Percentiles rank a stretch among this genome's conserved stretches.
Evolutionary conservation across 2,113 vertebrate species (phyloP).

Genomic region (Sinocyclocheilus anshuiensis): DNA sequence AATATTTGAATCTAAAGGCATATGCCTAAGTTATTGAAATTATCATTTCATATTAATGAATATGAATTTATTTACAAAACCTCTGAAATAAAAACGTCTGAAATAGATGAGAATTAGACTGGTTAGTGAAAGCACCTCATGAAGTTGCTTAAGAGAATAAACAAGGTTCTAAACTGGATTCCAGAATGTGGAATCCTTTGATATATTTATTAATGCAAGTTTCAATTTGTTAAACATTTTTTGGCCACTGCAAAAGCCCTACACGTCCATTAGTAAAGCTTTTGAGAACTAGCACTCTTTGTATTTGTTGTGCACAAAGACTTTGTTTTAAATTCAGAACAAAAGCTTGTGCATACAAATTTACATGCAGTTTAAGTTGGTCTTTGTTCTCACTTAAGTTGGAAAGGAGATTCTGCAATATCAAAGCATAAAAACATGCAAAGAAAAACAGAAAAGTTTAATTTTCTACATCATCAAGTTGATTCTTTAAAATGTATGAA

Average conservation of each 20-base stretch:
- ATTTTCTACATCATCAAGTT: neutral
- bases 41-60: neutral
- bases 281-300: neutral
- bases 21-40: neutral
- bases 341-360: neutral
- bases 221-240: neutral
- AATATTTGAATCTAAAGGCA: no score
- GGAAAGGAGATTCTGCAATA: neutral
- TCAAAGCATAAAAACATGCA: neutral
- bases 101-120: no score
- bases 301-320: neutral
- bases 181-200: neutral
- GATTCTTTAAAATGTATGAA: neutral
- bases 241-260: neutral
- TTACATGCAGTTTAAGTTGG: neutral
- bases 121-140: neutral
- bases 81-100: no score
- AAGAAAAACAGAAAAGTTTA: no score
- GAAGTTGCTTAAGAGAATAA: neutral
- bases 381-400: neutral
- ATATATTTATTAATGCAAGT: neutral
- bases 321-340: neutral
- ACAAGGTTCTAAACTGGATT: neutral
- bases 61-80: no score
- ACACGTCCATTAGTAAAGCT: neutral